These are phyloP conservation scores for Ectobius pallidus DNA, from an alignment of 2,888 invertebrate species.

Conservation along the genomic window DNA sequence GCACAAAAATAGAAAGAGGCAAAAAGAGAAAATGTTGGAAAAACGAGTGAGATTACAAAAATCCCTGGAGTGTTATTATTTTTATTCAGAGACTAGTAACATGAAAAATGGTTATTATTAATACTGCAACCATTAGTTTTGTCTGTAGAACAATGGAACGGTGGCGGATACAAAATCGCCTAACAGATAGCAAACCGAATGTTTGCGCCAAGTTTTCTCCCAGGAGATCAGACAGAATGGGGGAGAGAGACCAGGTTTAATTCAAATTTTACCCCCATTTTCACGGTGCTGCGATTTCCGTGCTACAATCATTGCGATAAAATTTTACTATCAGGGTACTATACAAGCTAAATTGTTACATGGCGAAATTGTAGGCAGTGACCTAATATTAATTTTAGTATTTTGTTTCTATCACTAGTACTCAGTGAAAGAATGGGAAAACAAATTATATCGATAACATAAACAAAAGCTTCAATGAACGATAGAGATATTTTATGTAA, in stretches of 20 bases:
- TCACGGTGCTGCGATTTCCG: background rate
- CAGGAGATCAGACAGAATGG: background rate
- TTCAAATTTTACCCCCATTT: background rate
- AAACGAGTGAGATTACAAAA: background rate
- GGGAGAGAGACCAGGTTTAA: background rate
- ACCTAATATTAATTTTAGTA: no score
- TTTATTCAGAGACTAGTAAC: conserved; percentile 9
- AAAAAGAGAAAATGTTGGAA: conserved; percentile 1
- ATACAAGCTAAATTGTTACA: no score
- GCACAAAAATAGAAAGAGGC: background rate
- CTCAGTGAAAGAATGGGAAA: no score
- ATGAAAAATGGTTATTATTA: conserved; percentile 9
- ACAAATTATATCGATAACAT: no score
- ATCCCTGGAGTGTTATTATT: conserved; percentile 5
- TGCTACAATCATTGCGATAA: background rate
- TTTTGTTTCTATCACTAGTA: no score
- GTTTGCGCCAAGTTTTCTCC: conserved; percentile 2
- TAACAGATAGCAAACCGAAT: conserved; percentile 9
- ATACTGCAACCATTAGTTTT: background rate
- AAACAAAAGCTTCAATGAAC: no score
- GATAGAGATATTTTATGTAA: no score
- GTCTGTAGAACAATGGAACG: background rate
- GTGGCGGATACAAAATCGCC: background rate
- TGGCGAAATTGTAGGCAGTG: no score
- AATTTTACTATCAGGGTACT: background rate